Conservation (phyloP, 2,113 vertebrate genomes). For the Varanus salvator region DNA sequence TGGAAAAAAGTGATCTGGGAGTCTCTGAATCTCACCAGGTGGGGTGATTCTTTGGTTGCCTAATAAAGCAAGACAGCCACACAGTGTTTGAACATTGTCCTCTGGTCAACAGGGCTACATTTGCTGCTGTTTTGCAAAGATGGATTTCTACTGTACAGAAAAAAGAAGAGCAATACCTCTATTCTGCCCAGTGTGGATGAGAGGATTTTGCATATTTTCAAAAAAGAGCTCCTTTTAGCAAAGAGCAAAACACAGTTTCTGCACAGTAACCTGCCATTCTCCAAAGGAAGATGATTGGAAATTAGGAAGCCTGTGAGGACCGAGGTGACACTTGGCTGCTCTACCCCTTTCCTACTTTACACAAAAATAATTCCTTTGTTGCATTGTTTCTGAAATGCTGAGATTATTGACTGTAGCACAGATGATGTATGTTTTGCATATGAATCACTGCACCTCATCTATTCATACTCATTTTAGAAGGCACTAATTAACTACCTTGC, state of each 20-base stretch:
- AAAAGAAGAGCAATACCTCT: background rate
- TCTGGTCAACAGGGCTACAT: too few relatives aligned
- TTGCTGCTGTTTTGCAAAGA: too few relatives aligned
- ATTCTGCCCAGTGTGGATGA: background rate
- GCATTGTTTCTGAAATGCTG: conserved; percentile 39
- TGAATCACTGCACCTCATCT: conserved; percentile 48
- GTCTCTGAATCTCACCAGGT: too few relatives aligned
- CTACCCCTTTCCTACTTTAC: conserved; percentile 13
- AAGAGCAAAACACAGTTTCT: background rate
- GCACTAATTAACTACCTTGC: conserved; percentile 50
- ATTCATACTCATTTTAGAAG: conserved; percentile 47
- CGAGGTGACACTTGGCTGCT: background rate
- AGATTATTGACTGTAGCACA: conserved; percentile 35
- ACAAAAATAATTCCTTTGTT: conserved; percentile 36
- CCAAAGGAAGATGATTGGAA: conserved; percentile 36
- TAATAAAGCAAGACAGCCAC: too few relatives aligned
- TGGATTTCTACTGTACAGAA: background rate
- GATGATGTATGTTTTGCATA: conserved; percentile 51
- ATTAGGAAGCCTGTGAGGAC: conserved; percentile 16
- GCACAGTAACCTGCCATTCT: background rate
- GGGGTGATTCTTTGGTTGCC: too few relatives aligned
- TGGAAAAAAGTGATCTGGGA: too few relatives aligned
- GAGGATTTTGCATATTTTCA: background rate
- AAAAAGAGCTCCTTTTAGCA: background rate
- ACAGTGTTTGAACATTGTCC: too few relatives aligned